Conservation (phyloP, 2,113 vertebrate genomes). For the Paramormyrops kingsleyae region DNA sequence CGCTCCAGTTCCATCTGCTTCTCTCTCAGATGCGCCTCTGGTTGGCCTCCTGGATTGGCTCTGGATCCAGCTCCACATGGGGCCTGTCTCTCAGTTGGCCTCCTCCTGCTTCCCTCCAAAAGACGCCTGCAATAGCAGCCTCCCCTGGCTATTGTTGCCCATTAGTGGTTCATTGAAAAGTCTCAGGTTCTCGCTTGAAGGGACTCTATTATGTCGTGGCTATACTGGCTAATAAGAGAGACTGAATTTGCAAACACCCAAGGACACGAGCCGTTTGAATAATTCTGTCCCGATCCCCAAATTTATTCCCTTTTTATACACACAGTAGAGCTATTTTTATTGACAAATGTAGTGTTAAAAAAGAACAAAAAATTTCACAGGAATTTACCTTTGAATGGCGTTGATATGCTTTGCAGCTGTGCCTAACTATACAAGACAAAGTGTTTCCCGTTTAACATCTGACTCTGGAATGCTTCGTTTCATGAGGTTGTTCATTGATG, state of each 20-base stretch:
- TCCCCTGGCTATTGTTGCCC: neutral
- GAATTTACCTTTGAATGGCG: neutral
- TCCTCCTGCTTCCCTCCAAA: neutral
- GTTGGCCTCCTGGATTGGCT: neutral
- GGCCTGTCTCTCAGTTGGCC: neutral
- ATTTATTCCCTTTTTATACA: neutral
- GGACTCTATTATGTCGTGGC: neutral
- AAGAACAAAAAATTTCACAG: neutral
- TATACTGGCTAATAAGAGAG: neutral
- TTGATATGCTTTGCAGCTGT: neutral
- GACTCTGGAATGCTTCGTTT: neutral
- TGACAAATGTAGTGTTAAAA: neutral
- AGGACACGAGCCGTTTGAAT: neutral
- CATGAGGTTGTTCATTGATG: neutral
- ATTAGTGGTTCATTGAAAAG: slow-evolving; percentile 2
- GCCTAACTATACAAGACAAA: neutral
- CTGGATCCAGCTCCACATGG: neutral
- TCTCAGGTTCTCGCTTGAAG: neutral
- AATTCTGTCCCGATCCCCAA: neutral
- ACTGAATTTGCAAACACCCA: neutral
- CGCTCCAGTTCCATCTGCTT: neutral
- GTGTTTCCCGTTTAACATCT: neutral
- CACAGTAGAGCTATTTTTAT: neutral
- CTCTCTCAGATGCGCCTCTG: neutral
- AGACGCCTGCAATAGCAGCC: neutral